These are phyloP conservation scores for Caradrina clavipalpis DNA, from an alignment of 2,888 invertebrate species.

Conservation along the genomic window DNA sequence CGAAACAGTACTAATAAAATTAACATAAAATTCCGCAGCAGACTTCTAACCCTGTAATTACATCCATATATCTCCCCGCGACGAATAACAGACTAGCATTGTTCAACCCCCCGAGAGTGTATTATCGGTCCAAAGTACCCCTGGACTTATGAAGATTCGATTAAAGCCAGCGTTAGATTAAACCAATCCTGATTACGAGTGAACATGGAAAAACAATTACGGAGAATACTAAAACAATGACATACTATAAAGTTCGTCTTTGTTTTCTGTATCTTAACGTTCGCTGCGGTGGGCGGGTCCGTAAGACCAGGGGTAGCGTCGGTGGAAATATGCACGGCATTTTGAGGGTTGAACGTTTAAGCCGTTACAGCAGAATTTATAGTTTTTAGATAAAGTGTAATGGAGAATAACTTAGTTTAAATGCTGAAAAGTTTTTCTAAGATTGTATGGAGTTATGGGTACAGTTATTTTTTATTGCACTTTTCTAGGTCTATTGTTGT, in stretches of 20 bases:
- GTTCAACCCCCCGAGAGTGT: conserved; percentile 71
- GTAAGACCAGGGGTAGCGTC: conserved; percentile 73
- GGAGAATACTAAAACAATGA: conserved; percentile 87
- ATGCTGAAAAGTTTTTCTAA: conserved; percentile 70
- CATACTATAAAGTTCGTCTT: conserved; percentile 85
- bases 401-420: conserved; percentile 78
- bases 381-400: conserved; percentile 86
- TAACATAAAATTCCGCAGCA: conserved; percentile 66
- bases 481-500: conserved; percentile 44
- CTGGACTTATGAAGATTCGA: conserved; percentile 86
- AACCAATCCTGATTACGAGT: conserved; percentile 81
- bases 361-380: conserved; percentile 84
- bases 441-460: conserved; percentile 61
- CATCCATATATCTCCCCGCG: conserved; percentile 80
- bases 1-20: conserved; percentile 62
- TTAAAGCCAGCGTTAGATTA: conserved; percentile 84
- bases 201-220: conserved; percentile 90
- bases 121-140: conserved; percentile 67
- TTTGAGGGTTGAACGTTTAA: conserved; percentile 82
- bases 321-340: conserved; percentile 76
- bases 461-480: conserved; percentile 50
- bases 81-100: conserved; percentile 79
- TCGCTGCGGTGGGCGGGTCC: conserved; percentile 82
- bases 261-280: conserved; percentile 85
- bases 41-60: conserved; percentile 76